These are phyloP conservation scores for Pavo muticus DNA, from an alignment of 2,113 vertebrate genomes.

Conservation along the genomic window DNA sequence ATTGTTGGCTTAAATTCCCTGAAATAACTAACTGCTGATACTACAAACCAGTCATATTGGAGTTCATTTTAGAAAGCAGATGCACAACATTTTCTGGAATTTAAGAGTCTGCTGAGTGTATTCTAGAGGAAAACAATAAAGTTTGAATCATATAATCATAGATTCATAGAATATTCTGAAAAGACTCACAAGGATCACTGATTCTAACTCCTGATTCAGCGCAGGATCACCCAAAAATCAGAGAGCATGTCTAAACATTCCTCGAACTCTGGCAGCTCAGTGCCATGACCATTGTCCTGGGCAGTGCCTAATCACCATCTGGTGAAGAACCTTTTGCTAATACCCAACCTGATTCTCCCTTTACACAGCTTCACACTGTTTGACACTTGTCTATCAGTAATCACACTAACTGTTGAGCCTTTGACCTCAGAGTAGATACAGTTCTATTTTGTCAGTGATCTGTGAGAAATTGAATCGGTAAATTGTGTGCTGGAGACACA, in stretches of 20 bases:
- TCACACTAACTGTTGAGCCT: background rate
- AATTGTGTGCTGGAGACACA: background rate
- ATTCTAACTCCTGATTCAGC: background rate
- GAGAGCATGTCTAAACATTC: too few relatives aligned
- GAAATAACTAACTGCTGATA: background rate
- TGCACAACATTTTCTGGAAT: background rate
- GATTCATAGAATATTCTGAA: background rate
- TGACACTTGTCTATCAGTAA: background rate
- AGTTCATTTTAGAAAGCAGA: background rate
- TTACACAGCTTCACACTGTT: background rate
- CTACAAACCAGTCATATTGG: background rate
- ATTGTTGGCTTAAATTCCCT: background rate
- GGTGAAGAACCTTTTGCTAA: background rate
- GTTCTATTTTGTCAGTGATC: background rate
- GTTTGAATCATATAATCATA: too few relatives aligned
- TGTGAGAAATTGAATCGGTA: background rate
- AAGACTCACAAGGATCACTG: background rate
- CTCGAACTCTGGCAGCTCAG: background rate
- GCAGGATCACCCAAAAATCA: background rate
- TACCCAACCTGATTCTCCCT: background rate
- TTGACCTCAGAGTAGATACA: background rate
- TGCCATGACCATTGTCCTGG: background rate
- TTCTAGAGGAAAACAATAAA: background rate
- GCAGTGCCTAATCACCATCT: too few relatives aligned
- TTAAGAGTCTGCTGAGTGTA: background rate